Conservation (phyloP, 2,888 invertebrate species). For the Agrotis exclamationis region DNA sequence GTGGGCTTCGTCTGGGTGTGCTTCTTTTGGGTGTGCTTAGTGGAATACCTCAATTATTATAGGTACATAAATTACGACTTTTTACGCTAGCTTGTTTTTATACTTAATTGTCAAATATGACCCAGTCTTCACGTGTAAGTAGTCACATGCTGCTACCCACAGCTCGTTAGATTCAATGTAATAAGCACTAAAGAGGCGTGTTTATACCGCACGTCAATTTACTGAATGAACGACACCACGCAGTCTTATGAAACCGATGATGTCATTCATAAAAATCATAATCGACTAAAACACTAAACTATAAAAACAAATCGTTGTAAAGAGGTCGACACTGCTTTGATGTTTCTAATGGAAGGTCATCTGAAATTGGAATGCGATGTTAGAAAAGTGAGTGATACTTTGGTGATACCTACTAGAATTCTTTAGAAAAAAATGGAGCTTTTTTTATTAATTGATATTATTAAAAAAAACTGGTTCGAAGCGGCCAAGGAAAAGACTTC, state of each 20-base stretch:
- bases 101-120: slow-evolving; percentile 10
- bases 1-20: too few species aligned
- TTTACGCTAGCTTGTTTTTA: slow-evolving; percentile 11
- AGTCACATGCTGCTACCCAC: slow-evolving; percentile 41
- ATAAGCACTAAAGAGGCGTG: slow-evolving; percentile 63
- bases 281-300: slow-evolving; percentile 44
- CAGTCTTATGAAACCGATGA: slow-evolving; percentile 60
- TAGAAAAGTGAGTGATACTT: slow-evolving; percentile 14
- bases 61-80: too few species aligned
- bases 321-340: slow-evolving; percentile 42
- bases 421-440: not conserved
- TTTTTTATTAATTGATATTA: not conserved
- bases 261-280: slow-evolving; percentile 57
- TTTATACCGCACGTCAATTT: slow-evolving; percentile 74
- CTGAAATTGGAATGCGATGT: slow-evolving; percentile 37
- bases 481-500: too few species aligned
- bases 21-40: too few species aligned
- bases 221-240: slow-evolving; percentile 63
- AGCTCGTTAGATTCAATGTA: slow-evolving; percentile 48
- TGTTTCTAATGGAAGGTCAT: slow-evolving; percentile 37
- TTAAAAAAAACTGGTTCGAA: too few species aligned
- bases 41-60: too few species aligned
- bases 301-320: slow-evolving; percentile 28
- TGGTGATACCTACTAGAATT: too few species aligned
- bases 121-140: slow-evolving; percentile 3